A percentile compares a stretch with the other conserved stretches of the same genome.
Conservation (phyloP, 2,797 vertebrate species). For the Coreius guichenoti region DNA sequence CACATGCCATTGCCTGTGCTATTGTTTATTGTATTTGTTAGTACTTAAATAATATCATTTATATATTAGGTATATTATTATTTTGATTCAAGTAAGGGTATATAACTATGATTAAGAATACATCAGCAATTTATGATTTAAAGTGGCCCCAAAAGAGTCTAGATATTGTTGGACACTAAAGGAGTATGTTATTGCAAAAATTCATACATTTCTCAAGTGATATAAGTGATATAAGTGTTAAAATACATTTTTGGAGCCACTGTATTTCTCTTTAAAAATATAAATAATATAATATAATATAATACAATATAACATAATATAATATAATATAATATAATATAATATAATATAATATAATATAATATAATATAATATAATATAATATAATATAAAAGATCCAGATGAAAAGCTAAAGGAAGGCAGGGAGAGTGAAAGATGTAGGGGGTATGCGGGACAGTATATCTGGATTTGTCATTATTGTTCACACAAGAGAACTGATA, state of each 20-base stretch:
- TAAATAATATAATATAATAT: neutral
- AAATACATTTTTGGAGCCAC: neutral
- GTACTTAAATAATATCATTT: conserved; percentile 19
- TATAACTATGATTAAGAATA: neutral
- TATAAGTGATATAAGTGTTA: neutral
- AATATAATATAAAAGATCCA: neutral
- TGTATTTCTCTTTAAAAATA: neutral
- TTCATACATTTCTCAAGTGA: neutral
- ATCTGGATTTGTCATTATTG: conserved; percentile 45
- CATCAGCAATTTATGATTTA: neutral
- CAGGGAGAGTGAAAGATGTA: neutral
- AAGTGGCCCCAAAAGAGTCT: neutral
- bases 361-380: neutral
- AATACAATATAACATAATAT: neutral
- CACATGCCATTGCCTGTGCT: conserved; percentile 22
- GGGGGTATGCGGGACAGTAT: neutral
- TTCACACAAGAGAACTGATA: conserved; percentile 31
- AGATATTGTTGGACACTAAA: neutral
- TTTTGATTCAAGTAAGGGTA: neutral
- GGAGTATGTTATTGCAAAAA: neutral
- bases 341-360: neutral
- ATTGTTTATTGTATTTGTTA: conserved; percentile 40
- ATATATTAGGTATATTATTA: neutral
- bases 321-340: neutral
- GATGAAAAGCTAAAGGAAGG: conserved; percentile 3